These are phyloP conservation scores for Chiridota heheva DNA, from an alignment of 35 echinoderm and acorn worm genomes.

Conservation along the genomic window DNA sequence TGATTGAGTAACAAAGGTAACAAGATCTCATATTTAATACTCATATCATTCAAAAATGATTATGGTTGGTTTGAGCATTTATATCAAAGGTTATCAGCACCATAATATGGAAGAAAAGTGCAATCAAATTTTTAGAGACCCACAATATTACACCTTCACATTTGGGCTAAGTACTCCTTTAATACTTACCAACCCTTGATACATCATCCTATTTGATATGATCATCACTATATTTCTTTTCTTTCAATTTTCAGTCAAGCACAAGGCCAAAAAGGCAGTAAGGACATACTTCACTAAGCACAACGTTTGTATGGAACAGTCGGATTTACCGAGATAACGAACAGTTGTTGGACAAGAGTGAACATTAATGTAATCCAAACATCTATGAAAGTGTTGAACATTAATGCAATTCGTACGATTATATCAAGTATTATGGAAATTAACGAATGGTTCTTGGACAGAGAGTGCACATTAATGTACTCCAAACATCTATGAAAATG, in stretches of 20 bases:
- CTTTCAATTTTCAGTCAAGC: conserved; percentile 49
- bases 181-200: not conserved
- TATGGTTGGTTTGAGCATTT: no score
- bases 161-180: not conserved
- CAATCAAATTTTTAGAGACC: not conserved
- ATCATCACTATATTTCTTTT: not conserved
- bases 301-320: conserved; percentile 26
- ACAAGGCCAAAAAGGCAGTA: conserved; percentile 60
- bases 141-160: not conserved
- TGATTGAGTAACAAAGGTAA: no score
- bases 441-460: no score
- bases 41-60: no score
- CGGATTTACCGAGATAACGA: conserved; percentile 54
- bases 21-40: no score
- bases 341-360: no score
- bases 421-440: no score
- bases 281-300: conserved; percentile 67
- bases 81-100: not conserved
- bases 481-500: no score
- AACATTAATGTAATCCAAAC: no score
- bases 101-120: not conserved
- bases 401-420: no score
- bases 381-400: no score
- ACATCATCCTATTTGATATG: not conserved
- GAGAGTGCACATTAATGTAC: no score